phyloP scores from a whole-genome alignment of 2,888 invertebrate genomes.

The Ecliptopera silaceata region DNA sequence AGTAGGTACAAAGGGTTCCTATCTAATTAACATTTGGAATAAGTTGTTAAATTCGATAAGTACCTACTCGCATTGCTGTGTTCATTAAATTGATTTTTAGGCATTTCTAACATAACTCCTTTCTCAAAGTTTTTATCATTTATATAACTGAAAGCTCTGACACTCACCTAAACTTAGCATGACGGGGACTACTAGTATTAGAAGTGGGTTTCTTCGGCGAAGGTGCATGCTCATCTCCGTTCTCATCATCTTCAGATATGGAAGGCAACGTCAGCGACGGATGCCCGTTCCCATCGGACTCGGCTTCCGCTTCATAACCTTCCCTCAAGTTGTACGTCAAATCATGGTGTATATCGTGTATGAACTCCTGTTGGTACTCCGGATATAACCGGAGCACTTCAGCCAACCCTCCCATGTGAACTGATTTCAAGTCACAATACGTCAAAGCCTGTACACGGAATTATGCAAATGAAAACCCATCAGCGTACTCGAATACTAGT shows the following conservation, averaged over 20 bases:
- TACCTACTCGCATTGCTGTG: no score
- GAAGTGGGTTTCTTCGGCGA: constrained; percentile 86
- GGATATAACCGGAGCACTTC: constrained; percentile 95
- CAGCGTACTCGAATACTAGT: constrained; percentile 15
- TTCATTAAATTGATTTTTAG: no score
- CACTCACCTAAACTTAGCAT: constrained; percentile 83
- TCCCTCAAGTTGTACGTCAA: constrained; percentile 96
- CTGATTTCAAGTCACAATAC: constrained; percentile 97
- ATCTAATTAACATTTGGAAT: no score
- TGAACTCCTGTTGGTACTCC: constrained; percentile 97
- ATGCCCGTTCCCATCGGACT: constrained; percentile 89
- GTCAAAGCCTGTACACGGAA: constrained; percentile 88
- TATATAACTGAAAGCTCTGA: not conserved
- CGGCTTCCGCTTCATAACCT: constrained; percentile 94
- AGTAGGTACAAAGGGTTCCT: not conserved
- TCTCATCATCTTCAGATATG: constrained; percentile 97
- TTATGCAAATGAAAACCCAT: constrained; percentile 30
- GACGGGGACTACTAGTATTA: constrained; percentile 85
- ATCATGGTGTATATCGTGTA: constrained; percentile 97
- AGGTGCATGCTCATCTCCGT: constrained; percentile 88
- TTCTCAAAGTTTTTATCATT: no score
- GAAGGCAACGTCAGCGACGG: constrained; percentile 94
- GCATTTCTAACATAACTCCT: no score
- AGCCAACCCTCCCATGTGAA: constrained; percentile 94
- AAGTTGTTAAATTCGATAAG: no score